Evolutionary conservation across 2,113 vertebrate species (phyloP).

Genomic region (Pipra filicauda): DNA sequence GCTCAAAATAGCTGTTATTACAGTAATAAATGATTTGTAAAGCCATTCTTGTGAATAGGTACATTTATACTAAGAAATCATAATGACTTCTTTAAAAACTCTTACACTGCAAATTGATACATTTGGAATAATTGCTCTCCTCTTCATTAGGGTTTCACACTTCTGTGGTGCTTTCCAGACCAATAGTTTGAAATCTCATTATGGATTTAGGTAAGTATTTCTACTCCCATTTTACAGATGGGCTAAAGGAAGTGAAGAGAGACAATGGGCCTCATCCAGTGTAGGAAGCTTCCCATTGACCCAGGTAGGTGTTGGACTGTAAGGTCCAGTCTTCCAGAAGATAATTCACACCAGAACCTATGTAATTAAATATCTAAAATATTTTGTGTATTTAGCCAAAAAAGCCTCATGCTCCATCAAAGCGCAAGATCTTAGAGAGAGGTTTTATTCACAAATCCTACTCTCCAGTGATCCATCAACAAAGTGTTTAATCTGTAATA

Average conservation of each 20-base stretch:
- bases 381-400: neutral
- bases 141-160: constrained; percentile 62
- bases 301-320: neutral
- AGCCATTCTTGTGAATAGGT: constrained; percentile 57
- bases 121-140: constrained; percentile 47
- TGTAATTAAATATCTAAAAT: neutral
- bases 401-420: neutral
- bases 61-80: constrained; percentile 50
- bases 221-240: constrained; percentile 37
- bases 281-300: neutral
- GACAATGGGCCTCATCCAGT: neutral
- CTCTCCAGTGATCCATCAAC: neutral
- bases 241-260: constrained; percentile 5
- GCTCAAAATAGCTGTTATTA: constrained; percentile 60
- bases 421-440: neutral
- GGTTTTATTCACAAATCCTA: neutral
- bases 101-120: constrained; percentile 46
- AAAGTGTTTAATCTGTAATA: neutral
- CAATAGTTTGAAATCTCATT: constrained; percentile 37
- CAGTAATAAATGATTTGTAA: constrained; percentile 60
- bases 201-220: constrained; percentile 26
- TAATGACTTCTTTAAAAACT: constrained; percentile 65
- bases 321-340: neutral
- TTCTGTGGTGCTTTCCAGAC: constrained; percentile 42
- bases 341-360: neutral